phyloP scores from a whole-genome alignment of 64 coral and sea anemone genomes.

The Cladopsammia gracilis region DNA sequence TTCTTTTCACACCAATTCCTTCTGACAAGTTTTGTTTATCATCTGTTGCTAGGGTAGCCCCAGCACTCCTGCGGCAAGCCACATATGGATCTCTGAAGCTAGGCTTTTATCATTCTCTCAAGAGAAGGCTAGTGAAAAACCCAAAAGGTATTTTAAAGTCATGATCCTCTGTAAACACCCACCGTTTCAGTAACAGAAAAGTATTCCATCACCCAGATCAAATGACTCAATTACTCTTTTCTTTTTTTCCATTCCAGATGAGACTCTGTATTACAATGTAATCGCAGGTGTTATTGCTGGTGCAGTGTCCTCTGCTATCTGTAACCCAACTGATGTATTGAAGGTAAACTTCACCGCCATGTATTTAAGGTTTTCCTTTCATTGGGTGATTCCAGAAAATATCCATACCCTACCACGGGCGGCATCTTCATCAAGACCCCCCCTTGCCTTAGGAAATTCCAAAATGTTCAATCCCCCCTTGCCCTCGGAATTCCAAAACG shows the following conservation, averaged over 20 bases:
- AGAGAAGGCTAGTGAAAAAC: slow-evolving; percentile 91
- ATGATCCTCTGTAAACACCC: too few species aligned
- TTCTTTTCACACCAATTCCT: background rate
- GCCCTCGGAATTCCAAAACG: too few species aligned
- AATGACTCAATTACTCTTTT: too few species aligned
- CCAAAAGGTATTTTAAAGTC: slow-evolving; percentile 77
- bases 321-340: slow-evolving; percentile 97
- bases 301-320: slow-evolving; percentile 89
- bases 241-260: slow-evolving; percentile 77
- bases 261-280: slow-evolving; percentile 84
- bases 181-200: background rate
- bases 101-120: slow-evolving; percentile 95
- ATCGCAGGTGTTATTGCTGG: slow-evolving; percentile 91
- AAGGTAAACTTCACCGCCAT: slow-evolving; percentile 60
- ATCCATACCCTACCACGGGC: too few species aligned
- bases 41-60: slow-evolving; percentile 74
- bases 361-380: background rate
- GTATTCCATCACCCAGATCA: background rate
- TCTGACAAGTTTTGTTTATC: background rate
- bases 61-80: slow-evolving; percentile 94
- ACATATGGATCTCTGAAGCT: slow-evolving; percentile 98
- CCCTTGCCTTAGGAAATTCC: too few species aligned
- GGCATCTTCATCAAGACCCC: too few species aligned
- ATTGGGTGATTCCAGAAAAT: too few species aligned
- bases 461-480: too few species aligned